A percentile compares a stretch with the other conserved stretches of the same genome.
Evolutionary conservation across 2,888 invertebrate species (phyloP).

Genomic region (Metopia argyrocephala): DNA sequence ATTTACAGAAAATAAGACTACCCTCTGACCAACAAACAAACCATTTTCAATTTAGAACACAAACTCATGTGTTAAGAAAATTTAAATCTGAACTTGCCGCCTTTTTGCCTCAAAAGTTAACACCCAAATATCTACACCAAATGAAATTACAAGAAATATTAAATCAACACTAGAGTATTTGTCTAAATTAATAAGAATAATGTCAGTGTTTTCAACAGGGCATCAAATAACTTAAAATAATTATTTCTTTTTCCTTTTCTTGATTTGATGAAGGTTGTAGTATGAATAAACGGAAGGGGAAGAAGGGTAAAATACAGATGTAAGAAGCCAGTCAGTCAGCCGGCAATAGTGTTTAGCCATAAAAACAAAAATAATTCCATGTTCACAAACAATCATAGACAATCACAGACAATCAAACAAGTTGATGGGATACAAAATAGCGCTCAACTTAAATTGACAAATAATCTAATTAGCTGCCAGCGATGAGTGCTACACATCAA

Average conservation of each 20-base stretch:
- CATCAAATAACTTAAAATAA: constrained; percentile 58
- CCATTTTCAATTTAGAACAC: background rate
- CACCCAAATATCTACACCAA: constrained; percentile 39
- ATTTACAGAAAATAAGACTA: too few species aligned
- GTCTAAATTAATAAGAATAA: constrained; percentile 65
- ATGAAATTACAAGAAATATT: constrained; percentile 21
- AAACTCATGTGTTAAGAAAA: constrained; percentile 59
- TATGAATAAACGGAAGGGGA: background rate
- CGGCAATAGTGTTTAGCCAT: constrained; percentile 1
- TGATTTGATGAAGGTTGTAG: background rate
- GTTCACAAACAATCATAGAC: constrained; percentile 9
- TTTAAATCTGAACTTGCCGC: constrained; percentile 61
- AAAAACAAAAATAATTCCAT: constrained; percentile 46
- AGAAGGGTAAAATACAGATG: constrained; percentile 42
- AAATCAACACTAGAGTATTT: constrained; percentile 62
- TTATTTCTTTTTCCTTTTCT: background rate
- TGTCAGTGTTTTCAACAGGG: constrained; percentile 64
- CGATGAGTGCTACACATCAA: constrained; percentile 75
- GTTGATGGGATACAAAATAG: constrained; percentile 59
- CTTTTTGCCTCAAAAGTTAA: constrained; percentile 11
- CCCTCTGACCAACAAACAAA: too few species aligned
- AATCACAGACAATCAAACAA: constrained; percentile 43
- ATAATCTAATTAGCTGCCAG: constrained; percentile 75
- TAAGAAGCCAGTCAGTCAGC: constrained; percentile 35
- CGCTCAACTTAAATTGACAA: constrained; percentile 70